Evolutionary conservation across 2,113 vertebrate genomes (phyloP).

Genomic region (Syngnathoides biaculeatus): DNA sequence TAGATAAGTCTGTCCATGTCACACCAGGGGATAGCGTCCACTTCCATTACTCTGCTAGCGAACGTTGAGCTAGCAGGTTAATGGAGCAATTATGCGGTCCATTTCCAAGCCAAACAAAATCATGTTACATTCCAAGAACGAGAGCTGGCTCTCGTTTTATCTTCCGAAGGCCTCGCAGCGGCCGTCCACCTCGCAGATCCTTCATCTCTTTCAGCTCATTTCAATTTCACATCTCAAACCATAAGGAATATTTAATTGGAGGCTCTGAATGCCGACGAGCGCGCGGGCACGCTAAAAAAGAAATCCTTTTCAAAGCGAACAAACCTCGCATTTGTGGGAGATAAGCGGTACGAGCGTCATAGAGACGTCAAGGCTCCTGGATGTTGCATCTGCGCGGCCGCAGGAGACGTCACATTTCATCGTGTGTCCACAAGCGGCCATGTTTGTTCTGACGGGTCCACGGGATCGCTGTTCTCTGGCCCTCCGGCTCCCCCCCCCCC

Average conservation of each 20-base stretch:
- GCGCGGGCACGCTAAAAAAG: conserved; percentile 37
- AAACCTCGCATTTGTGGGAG: conserved; percentile 13
- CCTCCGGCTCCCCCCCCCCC: background rate
- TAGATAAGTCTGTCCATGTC: conserved; percentile 7
- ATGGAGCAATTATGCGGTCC: background rate
- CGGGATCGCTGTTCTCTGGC: conserved; percentile 36
- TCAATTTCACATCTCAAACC: conserved; percentile 34
- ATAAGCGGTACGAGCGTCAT: too few relatives aligned
- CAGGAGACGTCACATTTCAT: conserved; percentile 52
- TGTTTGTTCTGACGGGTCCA: conserved; percentile 54
- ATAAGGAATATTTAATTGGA: conserved; percentile 35
- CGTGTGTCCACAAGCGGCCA: conserved; percentile 43
- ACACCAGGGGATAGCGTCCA: conserved; percentile 4
- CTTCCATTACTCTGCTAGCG: conserved; percentile 14
- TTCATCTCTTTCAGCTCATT: conserved; percentile 31
- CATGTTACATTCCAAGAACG: conserved; percentile 14
- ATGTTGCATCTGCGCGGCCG: conserved; percentile 39
- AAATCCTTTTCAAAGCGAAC: conserved; percentile 41
- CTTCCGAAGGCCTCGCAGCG: conserved; percentile 17
- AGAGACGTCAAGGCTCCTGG: conserved; percentile 34
- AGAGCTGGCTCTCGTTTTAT: conserved; percentile 24
- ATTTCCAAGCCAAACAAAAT: conserved; percentile 17
- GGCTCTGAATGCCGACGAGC: conserved; percentile 16
- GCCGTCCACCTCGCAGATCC: conserved; percentile 14
- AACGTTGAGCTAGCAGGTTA: conserved; percentile 18